phyloP scores from a whole-genome alignment of 1,140 invertebrate genomes.

The Drosophila repletoides region DNA sequence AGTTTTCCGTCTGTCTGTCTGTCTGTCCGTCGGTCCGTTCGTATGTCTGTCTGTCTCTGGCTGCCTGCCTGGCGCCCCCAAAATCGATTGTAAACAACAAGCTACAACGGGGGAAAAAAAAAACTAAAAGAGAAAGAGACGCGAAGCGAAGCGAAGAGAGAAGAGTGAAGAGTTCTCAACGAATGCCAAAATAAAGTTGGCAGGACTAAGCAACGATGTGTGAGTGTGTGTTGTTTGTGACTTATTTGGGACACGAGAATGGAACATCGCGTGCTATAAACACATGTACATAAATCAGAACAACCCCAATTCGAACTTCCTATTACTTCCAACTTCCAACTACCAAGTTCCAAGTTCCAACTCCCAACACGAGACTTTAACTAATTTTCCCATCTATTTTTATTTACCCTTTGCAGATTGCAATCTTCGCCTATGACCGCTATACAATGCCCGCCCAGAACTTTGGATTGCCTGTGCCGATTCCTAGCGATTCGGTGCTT shows the following conservation, averaged over 20 bases:
- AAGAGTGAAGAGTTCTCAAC: constrained; percentile 47
- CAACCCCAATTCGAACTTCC: constrained; percentile 17
- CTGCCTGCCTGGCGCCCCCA: constrained; percentile 74
- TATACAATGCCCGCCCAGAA: constrained; percentile 84
- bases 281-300: constrained; percentile 57
- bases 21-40: constrained; percentile 70
- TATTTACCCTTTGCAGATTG: constrained; percentile 87
- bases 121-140: constrained; percentile 20
- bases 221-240: constrained; percentile 6
- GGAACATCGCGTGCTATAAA: constrained; percentile 52
- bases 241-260: constrained; percentile 55
- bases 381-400: constrained; percentile 49
- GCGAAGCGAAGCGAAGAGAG: constrained; percentile 27
- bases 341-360: too few species aligned
- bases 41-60: constrained; percentile 61
- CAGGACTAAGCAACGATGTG: constrained; percentile 49
- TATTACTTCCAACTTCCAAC: not conserved
- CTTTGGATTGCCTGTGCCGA: constrained; percentile 88
- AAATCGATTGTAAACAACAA: constrained; percentile 80
- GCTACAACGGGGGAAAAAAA: constrained; percentile 35
- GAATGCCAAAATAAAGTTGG: constrained; percentile 65
- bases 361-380: not conserved
- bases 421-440: constrained; percentile 94
- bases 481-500: constrained; percentile 95
- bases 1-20: constrained; percentile 50